Base-by-base conservation (phyloP, 1,140 invertebrate genomes). In the Drosophila tropicalis region DNA sequence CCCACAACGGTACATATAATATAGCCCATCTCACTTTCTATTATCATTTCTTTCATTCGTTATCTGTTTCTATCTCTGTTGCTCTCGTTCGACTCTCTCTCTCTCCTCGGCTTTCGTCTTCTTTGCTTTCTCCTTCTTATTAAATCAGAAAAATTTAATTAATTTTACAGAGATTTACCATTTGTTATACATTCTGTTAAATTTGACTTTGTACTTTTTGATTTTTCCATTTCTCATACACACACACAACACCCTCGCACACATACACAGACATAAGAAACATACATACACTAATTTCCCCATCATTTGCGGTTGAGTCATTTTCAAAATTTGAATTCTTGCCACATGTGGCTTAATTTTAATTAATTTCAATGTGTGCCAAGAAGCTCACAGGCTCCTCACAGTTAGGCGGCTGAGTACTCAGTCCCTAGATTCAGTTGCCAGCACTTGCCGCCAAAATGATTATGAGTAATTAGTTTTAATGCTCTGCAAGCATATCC, bases 101-200 rank as follows among this genome's bases (percentile, higher is more conserved):
- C 29, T 29, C 13, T 15, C 19, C 9, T 36, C 12, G 7, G 34
- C 34, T 3, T 39, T 39, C 12, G 12, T 51, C 9, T 51, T 3
- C 44, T 51, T 47, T 47, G 55, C 55, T 9, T 17, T 36, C 29
- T 36, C 39, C 57, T 78, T 29, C 68, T 67, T 67, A 65, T 82
- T 76, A 86, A 87, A 79, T 82, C 82, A 70, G 70, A 69, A 67
- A 58, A 86, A 87, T 82, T 81, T 82, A 86, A 86, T 86, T 86
- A 86, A 82, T 79, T 86, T 73, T 68, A 62, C 75, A 51, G 62
- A 70, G 79, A 86, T 76, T 86, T 82, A 70, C 72, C 82, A 85
- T 73, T 72, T 56, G 41, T 54, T 61, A 39, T 39, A 39, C 36
- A 39, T 39, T 39, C 36, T 62, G 70, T 69, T 44, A 74, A 73